Conservation (phyloP, 2,797 vertebrate genomes). For the Atherinosoma microstoma region DNA sequence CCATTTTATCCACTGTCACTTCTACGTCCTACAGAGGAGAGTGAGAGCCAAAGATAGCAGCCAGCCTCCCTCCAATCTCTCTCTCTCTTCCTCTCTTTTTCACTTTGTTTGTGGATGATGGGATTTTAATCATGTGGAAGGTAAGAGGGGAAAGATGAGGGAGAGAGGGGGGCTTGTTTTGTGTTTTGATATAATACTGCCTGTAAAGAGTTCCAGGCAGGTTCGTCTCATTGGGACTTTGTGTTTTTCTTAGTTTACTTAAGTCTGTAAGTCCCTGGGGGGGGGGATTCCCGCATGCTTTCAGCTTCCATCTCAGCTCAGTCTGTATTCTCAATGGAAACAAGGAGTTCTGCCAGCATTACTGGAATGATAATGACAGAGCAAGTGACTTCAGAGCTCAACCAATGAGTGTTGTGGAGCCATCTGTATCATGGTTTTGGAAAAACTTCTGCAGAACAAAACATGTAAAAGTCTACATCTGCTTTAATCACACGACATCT, state of each 20-base stretch:
- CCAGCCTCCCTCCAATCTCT: slow-evolving; percentile 29
- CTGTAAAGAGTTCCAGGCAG: not conserved
- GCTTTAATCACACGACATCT: not conserved
- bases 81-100: slow-evolving; percentile 66
- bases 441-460: slow-evolving; percentile 48
- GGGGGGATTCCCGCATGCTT: slow-evolving; percentile 52
- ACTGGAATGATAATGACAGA: slow-evolving; percentile 79
- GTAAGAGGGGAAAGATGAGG: slow-evolving; percentile 81
- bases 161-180: slow-evolving; percentile 11
- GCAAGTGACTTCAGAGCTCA: slow-evolving; percentile 44
- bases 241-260: slow-evolving; percentile 55
- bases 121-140: slow-evolving; percentile 98
- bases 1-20: slow-evolving; percentile 20
- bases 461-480: not conserved
- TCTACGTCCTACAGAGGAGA: slow-evolving; percentile 57
- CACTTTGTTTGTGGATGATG: slow-evolving; percentile 91
- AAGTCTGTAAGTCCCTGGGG: slow-evolving; percentile 26
- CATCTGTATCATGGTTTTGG: slow-evolving; percentile 31
- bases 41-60: slow-evolving; percentile 66
- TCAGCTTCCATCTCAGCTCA: slow-evolving; percentile 25
- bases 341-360: slow-evolving; percentile 52
- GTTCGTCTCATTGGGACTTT: slow-evolving; percentile 21
- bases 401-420: slow-evolving; percentile 48
- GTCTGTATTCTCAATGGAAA: slow-evolving; percentile 47
- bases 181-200: slow-evolving; percentile 7